Base-by-base conservation (phyloP, 2,113 vertebrate genomes). In the Dipodomys ordii region DNA sequence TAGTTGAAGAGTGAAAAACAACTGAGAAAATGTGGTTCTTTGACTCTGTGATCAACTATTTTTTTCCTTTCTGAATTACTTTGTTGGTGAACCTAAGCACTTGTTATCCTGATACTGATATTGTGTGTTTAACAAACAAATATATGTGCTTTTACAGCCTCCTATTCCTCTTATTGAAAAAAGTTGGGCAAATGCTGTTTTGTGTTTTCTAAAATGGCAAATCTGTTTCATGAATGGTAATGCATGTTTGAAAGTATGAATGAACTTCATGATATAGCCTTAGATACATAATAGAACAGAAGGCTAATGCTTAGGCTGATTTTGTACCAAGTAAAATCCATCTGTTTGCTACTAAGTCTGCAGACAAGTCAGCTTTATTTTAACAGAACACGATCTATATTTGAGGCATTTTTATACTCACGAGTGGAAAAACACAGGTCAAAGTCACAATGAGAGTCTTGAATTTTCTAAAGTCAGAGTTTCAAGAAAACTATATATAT, bases 151-250 rank as follows among this genome's bases (percentile, higher is more conserved):
- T 78, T 30, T 46, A 87, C 19, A 74, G 68, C 83, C 16, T 90
- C 71, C 19, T 39, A 76, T 80, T 78, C 74, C 53, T 84, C 22
- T 92, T 84, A 87, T 89, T 79, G 35, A 39, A 49, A 83, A 85
- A 83, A 68, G 49, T 85, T 93, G 25, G 74, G 49, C 85, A 92
- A 77, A 62, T 23, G 28, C 39, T 79, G 76, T 20, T 87, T 90
- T 94, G 79, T 74, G 64, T 71, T 81, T 32, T 28, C 13, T 18
- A 39, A 67, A 32, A 81, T 74, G 76, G 79, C 15, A 74, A 30
- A 71, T 94, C 73, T 69, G n/a, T 77, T 69, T 91, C 92, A 30
- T 81, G 65, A 88, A 95, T 88, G 95, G 78, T 88, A 95, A 95
- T 74, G 39, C 69, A 20, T 90, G 60, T 90, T 95, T 94, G 78